Evolutionary conservation across 2,797 vertebrate genomes (phyloP), one percentile per base, ranked within the genome.

Genomic region (Phataginus tetradactyla): DNA sequence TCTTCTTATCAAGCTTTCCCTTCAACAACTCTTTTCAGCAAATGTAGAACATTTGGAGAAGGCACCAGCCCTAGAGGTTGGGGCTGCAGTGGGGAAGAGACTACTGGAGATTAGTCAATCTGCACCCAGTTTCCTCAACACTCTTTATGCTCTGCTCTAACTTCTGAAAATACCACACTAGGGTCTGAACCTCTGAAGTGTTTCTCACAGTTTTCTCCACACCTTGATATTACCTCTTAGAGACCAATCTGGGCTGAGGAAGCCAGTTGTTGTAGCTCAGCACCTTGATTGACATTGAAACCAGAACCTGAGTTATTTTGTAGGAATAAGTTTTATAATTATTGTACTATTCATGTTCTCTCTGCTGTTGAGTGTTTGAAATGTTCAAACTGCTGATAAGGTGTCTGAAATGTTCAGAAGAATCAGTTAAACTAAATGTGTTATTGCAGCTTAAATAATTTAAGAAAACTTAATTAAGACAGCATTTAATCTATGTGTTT

Each of bases 391-490:
- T 74, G 59, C 59, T 75, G 86, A 49, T 32, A 37, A 81, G 18
- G 29, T 90, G 27, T 85, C 49, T 57, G 25, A 81, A 80, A 51
- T 81, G 27, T 86, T 80, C 29, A 55, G 69, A 90, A 86, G 37
- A 80, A 86, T 64, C 63, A 81, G 66, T 74, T 86, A 63, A 11
- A 49, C 57, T 81, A 61, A 42, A 90, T 61, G 45, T 77, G 53
- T 37, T 81, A 61, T 91, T 81, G 34, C 23, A 86, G 32, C 20
- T 94, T 90, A 69, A 86, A 49, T 53, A 27, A 18, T 81, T 96
- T n/a, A 86, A 86, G 42, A 32, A 86, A 75, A 91, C 66, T 93
- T 74, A 86, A 93, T 61, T 83, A 93, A n/a, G 68, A 18, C 18
- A 86, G 18, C 39, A 74, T 79, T 86, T 86, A 79, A 66, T 90